Base-by-base conservation (phyloP, 2,113 vertebrate genomes). In the Pseudois nayaur region DNA sequence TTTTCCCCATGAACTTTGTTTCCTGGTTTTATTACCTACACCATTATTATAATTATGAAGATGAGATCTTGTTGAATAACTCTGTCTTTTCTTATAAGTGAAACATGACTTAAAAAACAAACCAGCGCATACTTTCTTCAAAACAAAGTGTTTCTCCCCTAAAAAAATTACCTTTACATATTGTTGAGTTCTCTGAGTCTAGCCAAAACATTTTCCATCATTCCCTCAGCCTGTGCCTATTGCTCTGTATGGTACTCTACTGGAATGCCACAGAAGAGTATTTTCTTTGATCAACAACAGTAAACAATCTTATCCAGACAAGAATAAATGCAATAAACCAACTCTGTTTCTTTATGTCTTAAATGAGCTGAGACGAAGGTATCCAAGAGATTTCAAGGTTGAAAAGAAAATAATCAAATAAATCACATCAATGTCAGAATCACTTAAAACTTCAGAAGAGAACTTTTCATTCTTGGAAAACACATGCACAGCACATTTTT, bases 381-480 rank as follows among this genome's bases (percentile, higher is more conserved):
- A 48, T 31, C 52, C 21, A 83, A 74, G 8, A 85, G 14, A 85
- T 59, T 55, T 50, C 5, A 91, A 85, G 36, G 27, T 21, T 27
- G 83, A 40, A 48, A 76, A 81, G 27, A 87, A 45, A 43, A 16
- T 40, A 52, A 55, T 50, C 15, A 82, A 64, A 60, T 60, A 11
- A 2, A 81, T 79, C 2, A 60, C 5, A 86, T 71, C 25, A 29
- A 14, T 36, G 23, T 54, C 45, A 79, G n/a, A 93, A 94, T 97
- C 9, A 64, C 36, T 79, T 54, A 93, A 86, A 60, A 96, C 43
- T 91, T 92, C 27, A 86, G 54, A 45, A 36, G 82, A 95, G 55
- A 97, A 96, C 59, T 91, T 83, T 74, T 60, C 16, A 71, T 78
- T 74, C n/a, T 91, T 64, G 14, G 25, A 91, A 96, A 95, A 81